Evolutionary conservation across 2,797 vertebrate genomes (phyloP), one percentile per base, ranked within the genome.

Genomic region (Phrynocephalus vlangalii): DNA sequence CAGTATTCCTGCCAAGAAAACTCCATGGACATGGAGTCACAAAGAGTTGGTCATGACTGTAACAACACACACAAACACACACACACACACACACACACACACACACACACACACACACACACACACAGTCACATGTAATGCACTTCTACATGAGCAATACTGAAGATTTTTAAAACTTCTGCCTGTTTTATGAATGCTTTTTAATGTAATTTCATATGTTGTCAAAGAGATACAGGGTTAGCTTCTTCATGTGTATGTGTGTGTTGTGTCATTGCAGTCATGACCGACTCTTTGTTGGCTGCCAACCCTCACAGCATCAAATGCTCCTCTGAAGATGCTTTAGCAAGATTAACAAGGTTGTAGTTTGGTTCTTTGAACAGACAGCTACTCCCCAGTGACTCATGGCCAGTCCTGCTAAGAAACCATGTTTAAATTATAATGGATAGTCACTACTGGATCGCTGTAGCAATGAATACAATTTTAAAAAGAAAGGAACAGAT

Each of bases 391-490:
- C 38, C 10, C 73, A 60, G 30, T 4, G 63, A 30, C 26, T 76
- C 81, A 33, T 3, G 18, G 26, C 18, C 63, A 10, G 48, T 81
- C 71, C 79, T 56, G 10, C n/a, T 68, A 73, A 44, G 50, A 30
- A 5, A 30, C 11, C 24, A 20, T 22, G 13, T 8, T 71, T 78
- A 79, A 84, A 48, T 63, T 5, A 63, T 13, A 79, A 28, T 22
- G 24, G 24, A 24, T 48, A 15, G 30, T 56, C 28, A 79, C 28
- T 24, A 26, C n/a, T 22, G 33, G 26, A 60, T 2, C 24, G 6
- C 56, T 70, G 33, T 13, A 71, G 22, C 22, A 26, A 76, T 81
- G 48, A 24, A 28, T 6, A 30, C 48, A 84, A 2, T 0, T 0
- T 24, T 44, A 18, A 20, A 63, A 63, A 63, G 60, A 70, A 80